phyloP scores from a whole-genome alignment of 2,797 vertebrate species.

The Acanthopagrus latus region DNA sequence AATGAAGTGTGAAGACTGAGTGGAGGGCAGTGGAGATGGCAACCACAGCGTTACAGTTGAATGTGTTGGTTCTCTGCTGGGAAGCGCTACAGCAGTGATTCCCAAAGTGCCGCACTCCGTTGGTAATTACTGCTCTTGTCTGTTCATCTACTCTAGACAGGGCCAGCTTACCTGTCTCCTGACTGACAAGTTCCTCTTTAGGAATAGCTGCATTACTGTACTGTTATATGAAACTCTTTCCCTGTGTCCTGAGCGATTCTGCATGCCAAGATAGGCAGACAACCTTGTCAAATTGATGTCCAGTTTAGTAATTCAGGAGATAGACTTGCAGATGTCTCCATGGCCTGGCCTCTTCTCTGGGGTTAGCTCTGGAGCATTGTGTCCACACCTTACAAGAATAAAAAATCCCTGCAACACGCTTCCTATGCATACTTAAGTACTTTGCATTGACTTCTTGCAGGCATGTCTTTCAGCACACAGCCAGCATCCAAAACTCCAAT shows the following conservation, averaged over 20 bases:
- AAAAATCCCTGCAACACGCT: no score
- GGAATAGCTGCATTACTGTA: no score
- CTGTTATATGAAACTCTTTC: not conserved
- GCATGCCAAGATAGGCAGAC: not conserved
- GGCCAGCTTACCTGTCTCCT: not conserved
- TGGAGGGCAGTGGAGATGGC: no score
- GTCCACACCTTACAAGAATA: no score
- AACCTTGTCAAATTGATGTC: not conserved
- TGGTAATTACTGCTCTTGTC: not conserved
- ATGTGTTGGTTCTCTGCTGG: conserved; percentile 5
- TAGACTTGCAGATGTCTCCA: not conserved
- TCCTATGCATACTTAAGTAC: no score
- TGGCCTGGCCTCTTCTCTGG: not conserved
- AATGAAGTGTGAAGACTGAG: no score
- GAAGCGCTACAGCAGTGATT: no score
- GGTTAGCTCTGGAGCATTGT: not conserved
- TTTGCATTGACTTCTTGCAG: not conserved
- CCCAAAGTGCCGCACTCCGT: not conserved
- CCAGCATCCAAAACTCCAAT: not conserved
- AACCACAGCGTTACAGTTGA: not conserved
- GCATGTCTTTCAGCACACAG: not conserved
- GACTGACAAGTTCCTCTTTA: not conserved
- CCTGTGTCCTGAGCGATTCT: not conserved
- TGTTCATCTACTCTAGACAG: not conserved
- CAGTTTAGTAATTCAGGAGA: not conserved